Evolutionary conservation across 2,888 invertebrate species (phyloP).

Genomic region (Tetragonula carbonaria): DNA sequence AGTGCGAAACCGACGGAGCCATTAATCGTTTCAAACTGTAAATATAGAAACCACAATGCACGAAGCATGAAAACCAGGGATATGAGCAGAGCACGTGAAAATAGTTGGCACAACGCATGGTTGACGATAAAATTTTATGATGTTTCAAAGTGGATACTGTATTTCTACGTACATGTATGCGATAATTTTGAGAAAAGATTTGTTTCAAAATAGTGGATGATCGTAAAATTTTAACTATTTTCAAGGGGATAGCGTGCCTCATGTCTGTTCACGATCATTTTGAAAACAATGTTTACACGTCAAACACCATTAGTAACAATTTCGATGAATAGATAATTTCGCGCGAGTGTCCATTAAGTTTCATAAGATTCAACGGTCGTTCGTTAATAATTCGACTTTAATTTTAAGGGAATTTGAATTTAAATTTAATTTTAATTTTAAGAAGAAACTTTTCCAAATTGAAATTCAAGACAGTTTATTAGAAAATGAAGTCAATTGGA

Average conservation of each 20-base stretch:
- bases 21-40: constrained; percentile 20
- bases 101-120: constrained; percentile 11
- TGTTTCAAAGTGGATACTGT: background rate
- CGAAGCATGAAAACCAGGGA: background rate
- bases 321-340: too few species aligned
- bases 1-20: background rate
- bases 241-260: background rate
- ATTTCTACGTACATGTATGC: background rate
- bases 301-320: too few species aligned
- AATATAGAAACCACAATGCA: constrained; percentile 20
- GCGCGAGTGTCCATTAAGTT: too few species aligned
- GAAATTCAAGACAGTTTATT: background rate
- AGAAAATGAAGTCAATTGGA: too few species aligned
- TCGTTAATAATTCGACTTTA: too few species aligned
- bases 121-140: background rate
- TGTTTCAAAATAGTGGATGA: background rate
- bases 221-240: background rate
- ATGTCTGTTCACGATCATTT: background rate
- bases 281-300: background rate
- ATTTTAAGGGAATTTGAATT: too few species aligned
- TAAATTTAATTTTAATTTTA: too few species aligned
- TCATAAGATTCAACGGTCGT: too few species aligned
- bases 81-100: background rate
- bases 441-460: too few species aligned
- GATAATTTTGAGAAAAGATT: background rate